A percentile compares a stretch with the other conserved stretches of the same genome.
Conservation (phyloP, 2,113 vertebrate genomes). For the Gulo gulo region DNA sequence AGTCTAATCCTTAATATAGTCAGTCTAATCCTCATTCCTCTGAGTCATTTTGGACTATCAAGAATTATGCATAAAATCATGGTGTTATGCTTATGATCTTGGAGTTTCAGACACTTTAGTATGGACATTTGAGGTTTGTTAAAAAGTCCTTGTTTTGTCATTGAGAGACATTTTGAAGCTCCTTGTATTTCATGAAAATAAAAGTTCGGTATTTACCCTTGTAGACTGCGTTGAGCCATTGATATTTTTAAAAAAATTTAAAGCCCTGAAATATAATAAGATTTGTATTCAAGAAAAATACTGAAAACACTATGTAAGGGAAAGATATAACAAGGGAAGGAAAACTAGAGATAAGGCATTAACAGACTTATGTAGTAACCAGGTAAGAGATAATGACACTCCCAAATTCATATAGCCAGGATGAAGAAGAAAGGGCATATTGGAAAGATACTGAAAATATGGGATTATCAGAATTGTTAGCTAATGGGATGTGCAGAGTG, state of each 20-base stretch:
- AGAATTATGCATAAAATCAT: background rate
- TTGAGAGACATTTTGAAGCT: background rate
- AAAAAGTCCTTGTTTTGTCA: background rate
- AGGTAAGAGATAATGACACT: background rate
- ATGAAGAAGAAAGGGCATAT: background rate
- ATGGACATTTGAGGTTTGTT: background rate
- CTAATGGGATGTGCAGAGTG: background rate
- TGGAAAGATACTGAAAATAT: background rate
- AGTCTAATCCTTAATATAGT: background rate
- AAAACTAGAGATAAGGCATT: background rate
- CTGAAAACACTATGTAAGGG: background rate
- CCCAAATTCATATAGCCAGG: background rate
- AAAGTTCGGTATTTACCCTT: background rate
- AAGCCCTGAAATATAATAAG: background rate
- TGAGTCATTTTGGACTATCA: background rate
- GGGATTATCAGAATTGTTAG: background rate
- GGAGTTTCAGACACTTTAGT: background rate
- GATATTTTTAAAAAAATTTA: constrained; percentile 24
- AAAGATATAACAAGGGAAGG: background rate
- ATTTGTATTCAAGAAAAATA: background rate
- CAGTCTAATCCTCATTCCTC: background rate
- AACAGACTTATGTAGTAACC: background rate
- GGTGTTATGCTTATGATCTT: background rate
- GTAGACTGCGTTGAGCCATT: background rate
- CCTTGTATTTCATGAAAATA: background rate